Conservation (phyloP, 1,140 invertebrate genomes). For the Megalopta genalis region DNA sequence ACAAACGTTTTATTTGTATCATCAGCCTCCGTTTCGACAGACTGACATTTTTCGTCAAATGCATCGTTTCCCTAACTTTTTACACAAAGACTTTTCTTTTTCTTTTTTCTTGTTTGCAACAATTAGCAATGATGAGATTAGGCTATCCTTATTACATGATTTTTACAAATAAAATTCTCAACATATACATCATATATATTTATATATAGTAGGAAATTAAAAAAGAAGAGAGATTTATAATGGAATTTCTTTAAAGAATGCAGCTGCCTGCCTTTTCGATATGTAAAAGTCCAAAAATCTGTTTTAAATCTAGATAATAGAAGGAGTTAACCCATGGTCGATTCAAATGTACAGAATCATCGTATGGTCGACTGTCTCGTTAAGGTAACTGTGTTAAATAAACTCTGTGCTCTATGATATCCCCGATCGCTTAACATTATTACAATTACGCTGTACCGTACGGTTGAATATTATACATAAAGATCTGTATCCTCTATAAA, state of each 20-base stretch:
- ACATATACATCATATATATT: constrained; percentile 26
- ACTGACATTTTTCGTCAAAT: constrained; percentile 6
- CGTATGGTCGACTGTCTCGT: background rate
- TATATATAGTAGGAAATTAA: constrained; percentile 4
- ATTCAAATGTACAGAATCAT: constrained; percentile 10
- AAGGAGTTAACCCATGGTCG: constrained; percentile 29
- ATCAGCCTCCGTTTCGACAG: constrained; percentile 10
- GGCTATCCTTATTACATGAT: constrained; percentile 26
- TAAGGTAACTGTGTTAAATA: constrained; percentile 27
- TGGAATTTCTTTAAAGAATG: constrained; percentile 19
- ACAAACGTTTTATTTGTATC: constrained; percentile 17
- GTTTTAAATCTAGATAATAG: constrained; percentile 37
- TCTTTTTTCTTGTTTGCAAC: constrained; percentile 5
- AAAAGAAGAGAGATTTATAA: background rate
- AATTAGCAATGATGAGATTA: constrained; percentile 50
- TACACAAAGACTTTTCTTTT: background rate
- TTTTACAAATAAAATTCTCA: constrained; percentile 26
- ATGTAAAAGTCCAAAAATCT: constrained; percentile 64
- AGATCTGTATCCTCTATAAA: constrained; percentile 7
- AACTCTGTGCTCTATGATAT: constrained; percentile 26
- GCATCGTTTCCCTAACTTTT: constrained; percentile 1
- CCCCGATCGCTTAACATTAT: constrained; percentile 15
- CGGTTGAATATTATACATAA: constrained; percentile 22
- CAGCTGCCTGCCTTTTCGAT: constrained; percentile 60
- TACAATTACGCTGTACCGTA: constrained; percentile 21